Evolutionary conservation across 2,113 vertebrate species (phyloP), one percentile per base, ranked within the genome.

Genomic region (Atractosteus spatula): DNA sequence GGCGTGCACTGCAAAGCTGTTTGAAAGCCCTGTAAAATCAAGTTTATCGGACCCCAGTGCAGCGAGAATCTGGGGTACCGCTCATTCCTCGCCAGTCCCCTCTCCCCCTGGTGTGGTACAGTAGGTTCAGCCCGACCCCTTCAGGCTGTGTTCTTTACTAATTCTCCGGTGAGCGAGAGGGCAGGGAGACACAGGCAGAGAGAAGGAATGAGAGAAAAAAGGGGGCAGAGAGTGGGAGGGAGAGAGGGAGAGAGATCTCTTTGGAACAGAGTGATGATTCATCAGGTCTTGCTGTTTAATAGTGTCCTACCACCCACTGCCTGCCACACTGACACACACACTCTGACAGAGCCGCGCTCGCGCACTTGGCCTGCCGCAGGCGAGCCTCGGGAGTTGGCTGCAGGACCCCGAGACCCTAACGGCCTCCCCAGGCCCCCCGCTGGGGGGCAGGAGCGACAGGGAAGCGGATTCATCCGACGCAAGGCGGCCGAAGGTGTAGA

Each of bases 241-340:
- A 73, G 13, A 57, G 54, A 66, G 14, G 51, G 67, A 63, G 73
- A 57, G 44, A 61, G 57, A 63, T 59, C 5, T 67, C 29, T 59
- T 42, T 62, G 71, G 29, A 29, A 29, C 29, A 78, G 70, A 74
- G 65, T 0, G 66, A 78, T 83, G 82, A 81, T 78, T 81, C 80
- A 80, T 73, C 66, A 68, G 14, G 56, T 70, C 76, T 74, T 69
- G 72, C 76, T 81, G 76, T 83, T 81, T 77, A 68, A 74, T 76
- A 69, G 77, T 75, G 71, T 79, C 68, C 77, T 77, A 77, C 72
- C 70, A 68, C 77, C 74, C 75, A 78, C 76, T 70, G 55, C 12
- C 55, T 66, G 42, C 11, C 55, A 41, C 62, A 44, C 63, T 68
- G 55, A 61, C 51, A 70, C 47, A 42, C 62, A 69, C 42, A 41